These are phyloP conservation scores for Bovichtus variegatus DNA, from an alignment of 2,797 vertebrate species.

Conservation along the genomic window DNA sequence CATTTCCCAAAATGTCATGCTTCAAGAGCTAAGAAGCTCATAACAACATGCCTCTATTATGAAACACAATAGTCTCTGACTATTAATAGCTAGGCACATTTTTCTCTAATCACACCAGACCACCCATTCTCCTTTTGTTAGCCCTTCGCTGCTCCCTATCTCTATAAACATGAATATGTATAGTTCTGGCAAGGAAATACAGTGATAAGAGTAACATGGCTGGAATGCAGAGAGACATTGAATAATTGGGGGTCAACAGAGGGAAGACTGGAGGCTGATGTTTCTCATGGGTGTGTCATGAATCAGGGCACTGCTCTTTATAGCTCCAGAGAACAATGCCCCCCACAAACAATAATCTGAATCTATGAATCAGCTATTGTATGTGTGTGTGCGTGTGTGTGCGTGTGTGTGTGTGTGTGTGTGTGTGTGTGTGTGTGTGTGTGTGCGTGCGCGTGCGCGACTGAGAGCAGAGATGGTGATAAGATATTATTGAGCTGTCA, in stretches of 20 bases:
- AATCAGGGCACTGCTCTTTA: constrained; percentile 35
- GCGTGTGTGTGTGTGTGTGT: neutral
- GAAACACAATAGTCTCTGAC: neutral
- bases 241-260: constrained; percentile 53
- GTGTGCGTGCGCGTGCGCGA: neutral
- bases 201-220: constrained; percentile 53
- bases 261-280: constrained; percentile 30
- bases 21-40: constrained; percentile 20
- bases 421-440: constrained; percentile 7
- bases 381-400: constrained; percentile 5
- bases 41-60: neutral
- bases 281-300: constrained; percentile 56
- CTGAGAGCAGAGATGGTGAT: constrained; percentile 40
- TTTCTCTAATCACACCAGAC: constrained; percentile 40
- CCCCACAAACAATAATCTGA: constrained; percentile 23
- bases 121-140: constrained; percentile 52
- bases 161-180: constrained; percentile 44
- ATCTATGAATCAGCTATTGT: constrained; percentile 38
- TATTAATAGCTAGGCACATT: constrained; percentile 19
- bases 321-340: constrained; percentile 24
- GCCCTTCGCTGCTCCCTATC: constrained; percentile 27
- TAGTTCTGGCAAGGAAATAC: constrained; percentile 52
- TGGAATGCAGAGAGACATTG: constrained; percentile 31
- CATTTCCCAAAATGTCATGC: constrained; percentile 8
- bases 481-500: constrained; percentile 58